Evolutionary conservation across 2,888 invertebrate species (phyloP).

Genomic region (Pharmacophagus antenor): DNA sequence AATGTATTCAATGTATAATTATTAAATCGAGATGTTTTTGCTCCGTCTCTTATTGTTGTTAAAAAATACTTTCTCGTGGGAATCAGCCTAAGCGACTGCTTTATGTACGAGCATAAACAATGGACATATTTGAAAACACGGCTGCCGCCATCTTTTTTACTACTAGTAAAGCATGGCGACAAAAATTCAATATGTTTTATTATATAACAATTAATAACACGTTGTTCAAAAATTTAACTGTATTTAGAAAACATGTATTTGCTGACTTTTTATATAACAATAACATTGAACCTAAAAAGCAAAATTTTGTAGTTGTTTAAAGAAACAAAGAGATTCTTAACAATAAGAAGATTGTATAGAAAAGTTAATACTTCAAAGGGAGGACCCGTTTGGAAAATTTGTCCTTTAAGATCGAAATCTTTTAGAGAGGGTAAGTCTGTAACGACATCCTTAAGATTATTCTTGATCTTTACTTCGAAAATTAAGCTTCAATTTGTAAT

Average conservation of each 20-base stretch:
- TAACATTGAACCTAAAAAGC: neutral
- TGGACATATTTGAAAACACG: too few species aligned
- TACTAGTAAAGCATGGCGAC: neutral
- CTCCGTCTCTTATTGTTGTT: too few species aligned
- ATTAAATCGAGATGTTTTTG: too few species aligned
- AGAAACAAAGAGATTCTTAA: constrained; percentile 8
- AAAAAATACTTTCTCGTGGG: too few species aligned
- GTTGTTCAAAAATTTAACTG: too few species aligned
- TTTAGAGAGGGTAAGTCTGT: constrained; percentile 14
- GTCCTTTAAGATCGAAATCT: constrained; percentile 34
- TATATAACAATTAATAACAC: neutral
- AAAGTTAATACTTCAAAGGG: constrained; percentile 34
- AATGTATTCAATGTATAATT: too few species aligned
- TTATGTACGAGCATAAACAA: too few species aligned
- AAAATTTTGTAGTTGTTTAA: constrained; percentile 4
- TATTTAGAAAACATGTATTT: neutral
- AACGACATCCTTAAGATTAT: neutral
- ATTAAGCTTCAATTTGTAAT: neutral
- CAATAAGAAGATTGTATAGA: constrained; percentile 28
- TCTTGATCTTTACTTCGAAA: neutral
- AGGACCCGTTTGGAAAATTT: constrained; percentile 32
- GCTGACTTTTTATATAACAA: neutral
- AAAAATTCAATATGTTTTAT: neutral
- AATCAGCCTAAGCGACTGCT: too few species aligned
- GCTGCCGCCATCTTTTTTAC: too few species aligned